Percentiles rank a stretch among this genome's conserved stretches.
Conservation (phyloP, 2,888 invertebrate species). For the Euphydryas editha region DNA sequence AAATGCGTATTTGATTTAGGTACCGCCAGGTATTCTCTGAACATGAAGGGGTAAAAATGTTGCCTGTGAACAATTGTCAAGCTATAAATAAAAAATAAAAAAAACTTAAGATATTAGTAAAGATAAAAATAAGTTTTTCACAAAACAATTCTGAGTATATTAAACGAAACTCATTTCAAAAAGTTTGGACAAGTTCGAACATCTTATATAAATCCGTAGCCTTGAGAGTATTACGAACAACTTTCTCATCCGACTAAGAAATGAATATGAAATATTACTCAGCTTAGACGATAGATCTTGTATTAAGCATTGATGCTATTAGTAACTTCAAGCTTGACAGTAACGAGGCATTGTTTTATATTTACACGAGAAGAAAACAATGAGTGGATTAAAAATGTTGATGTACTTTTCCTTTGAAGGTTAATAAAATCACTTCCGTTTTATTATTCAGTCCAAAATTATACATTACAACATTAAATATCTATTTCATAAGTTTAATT, state of each 20-base stretch:
- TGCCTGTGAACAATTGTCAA: too few relatives aligned
- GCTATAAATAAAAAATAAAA: too few relatives aligned
- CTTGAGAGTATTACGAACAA: slow-evolving; percentile 31
- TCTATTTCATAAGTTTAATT: too few relatives aligned
- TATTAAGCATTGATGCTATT: slow-evolving; percentile 11
- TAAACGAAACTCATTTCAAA: slow-evolving; percentile 35
- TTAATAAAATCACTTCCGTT: too few relatives aligned
- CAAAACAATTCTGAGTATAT: slow-evolving; percentile 19
- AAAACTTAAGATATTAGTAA: too few relatives aligned
- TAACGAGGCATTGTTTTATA: background rate
- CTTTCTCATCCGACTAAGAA: slow-evolving; percentile 23
- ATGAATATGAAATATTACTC: slow-evolving; percentile 30
- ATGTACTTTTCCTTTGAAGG: background rate
- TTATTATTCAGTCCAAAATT: too few relatives aligned
- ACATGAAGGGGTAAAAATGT: too few relatives aligned
- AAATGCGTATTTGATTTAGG: too few relatives aligned
- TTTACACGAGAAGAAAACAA: background rate
- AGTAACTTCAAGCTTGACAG: background rate
- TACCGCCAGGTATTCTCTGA: too few relatives aligned
- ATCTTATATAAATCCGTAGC: slow-evolving; percentile 30
- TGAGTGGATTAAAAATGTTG: background rate
- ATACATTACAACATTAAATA: too few relatives aligned
- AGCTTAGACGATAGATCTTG: slow-evolving; percentile 16
- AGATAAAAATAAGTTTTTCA: too few relatives aligned
- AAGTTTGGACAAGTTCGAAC: slow-evolving; percentile 23